Percentiles rank a stretch among this genome's conserved stretches.
These are phyloP conservation scores for Chymomyza costata DNA, from an alignment of 1,140 invertebrate genomes.

Conservation along the genomic window DNA sequence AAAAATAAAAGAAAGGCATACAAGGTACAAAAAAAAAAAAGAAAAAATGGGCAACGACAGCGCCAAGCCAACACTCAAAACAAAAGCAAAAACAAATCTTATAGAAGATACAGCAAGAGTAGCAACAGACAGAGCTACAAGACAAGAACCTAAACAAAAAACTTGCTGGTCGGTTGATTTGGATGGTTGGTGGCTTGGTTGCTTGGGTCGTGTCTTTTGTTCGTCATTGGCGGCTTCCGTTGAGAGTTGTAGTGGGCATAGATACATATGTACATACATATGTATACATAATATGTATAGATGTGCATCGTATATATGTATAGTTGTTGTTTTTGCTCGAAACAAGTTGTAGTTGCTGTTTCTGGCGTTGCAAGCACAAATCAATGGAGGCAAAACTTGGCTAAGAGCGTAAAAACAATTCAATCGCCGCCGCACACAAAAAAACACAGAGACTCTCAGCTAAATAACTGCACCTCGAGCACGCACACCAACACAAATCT, in stretches of 20 bases:
- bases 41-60: slow-evolving; percentile 1
- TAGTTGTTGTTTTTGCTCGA: slow-evolving; percentile 22
- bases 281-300: too few relatives aligned
- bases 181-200: too few relatives aligned
- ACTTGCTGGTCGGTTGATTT: slow-evolving; percentile 41
- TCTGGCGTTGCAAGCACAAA: slow-evolving; percentile 38
- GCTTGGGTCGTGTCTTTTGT: slow-evolving; percentile 46
- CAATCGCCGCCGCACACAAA: slow-evolving; percentile 24
- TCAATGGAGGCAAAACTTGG: slow-evolving; percentile 40
- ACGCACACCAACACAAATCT: slow-evolving; percentile 10
- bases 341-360: slow-evolving; percentile 44
- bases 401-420: slow-evolving; percentile 20
- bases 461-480: slow-evolving; percentile 64
- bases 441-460: slow-evolving; percentile 15
- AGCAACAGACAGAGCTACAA: slow-evolving; percentile 4
- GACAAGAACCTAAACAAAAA: slow-evolving; percentile 12
- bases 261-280: too few relatives aligned
- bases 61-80: slow-evolving; percentile 31
- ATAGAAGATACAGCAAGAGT: slow-evolving; percentile 22
- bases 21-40: slow-evolving; percentile 15
- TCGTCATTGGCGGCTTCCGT: slow-evolving; percentile 65
- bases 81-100: slow-evolving; percentile 26
- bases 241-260: slow-evolving; percentile 33
- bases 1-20: slow-evolving; percentile 31
- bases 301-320: too few relatives aligned